Evolutionary conservation across 1,140 invertebrate species (phyloP).

Genomic region (Tribolium castaneum): DNA sequence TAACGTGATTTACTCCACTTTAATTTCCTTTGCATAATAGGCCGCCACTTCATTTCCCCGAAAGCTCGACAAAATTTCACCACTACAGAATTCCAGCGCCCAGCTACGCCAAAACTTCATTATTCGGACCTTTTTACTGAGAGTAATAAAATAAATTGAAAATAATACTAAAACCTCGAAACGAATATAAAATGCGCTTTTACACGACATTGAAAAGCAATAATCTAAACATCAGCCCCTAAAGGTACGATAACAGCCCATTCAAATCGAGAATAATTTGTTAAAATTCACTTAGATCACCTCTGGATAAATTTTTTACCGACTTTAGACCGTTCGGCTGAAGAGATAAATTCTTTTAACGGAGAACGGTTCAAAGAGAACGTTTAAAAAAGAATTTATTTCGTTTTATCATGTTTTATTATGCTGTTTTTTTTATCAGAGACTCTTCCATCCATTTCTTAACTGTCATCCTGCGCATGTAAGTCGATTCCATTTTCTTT

Average conservation of each 20-base stretch:
- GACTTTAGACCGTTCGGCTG: not conserved
- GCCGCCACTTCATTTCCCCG: slow-evolving; percentile 39
- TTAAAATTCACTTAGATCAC: slow-evolving; percentile 26
- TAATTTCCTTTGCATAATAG: slow-evolving; percentile 43
- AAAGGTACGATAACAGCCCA: slow-evolving; percentile 8
- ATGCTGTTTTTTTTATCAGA: slow-evolving; percentile 25
- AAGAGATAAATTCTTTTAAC: slow-evolving; percentile 23
- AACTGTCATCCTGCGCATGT: slow-evolving; percentile 9
- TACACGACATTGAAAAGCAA: not conserved
- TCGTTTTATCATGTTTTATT: slow-evolving; percentile 30
- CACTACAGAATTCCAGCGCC: slow-evolving; percentile 17
- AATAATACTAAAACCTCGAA: slow-evolving; percentile 21
- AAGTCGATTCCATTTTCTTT: not conserved
- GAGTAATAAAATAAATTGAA: slow-evolving; percentile 22
- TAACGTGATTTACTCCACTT: slow-evolving; percentile 42
- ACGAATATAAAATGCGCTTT: not conserved
- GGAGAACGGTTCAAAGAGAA: slow-evolving; percentile 24
- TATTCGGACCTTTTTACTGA: slow-evolving; percentile 8
- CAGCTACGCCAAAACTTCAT: not conserved
- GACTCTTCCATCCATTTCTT: slow-evolving; percentile 19
- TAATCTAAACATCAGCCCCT: not conserved
- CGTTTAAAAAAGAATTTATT: slow-evolving; percentile 35
- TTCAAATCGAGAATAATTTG: slow-evolving; percentile 14
- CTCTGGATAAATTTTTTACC: slow-evolving; percentile 20
- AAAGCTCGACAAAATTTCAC: slow-evolving; percentile 34